phyloP scores from a whole-genome alignment of 64 coral and sea anemone genomes.

The Actinia tenebrosa region DNA sequence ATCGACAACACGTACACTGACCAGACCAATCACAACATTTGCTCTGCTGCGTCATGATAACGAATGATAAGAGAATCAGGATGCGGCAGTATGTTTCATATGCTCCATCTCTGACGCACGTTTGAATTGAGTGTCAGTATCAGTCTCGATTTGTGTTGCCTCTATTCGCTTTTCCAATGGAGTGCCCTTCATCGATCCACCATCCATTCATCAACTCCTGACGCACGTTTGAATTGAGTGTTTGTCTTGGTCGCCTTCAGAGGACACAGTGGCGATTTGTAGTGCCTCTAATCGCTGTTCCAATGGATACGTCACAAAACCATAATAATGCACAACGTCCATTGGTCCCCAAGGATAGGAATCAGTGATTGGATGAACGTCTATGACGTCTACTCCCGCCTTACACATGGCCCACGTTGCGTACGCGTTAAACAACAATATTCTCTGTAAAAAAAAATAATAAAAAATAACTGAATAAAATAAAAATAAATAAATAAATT shows the following conservation, averaged over 20 bases:
- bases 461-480: too few species aligned
- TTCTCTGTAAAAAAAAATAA: slow-evolving; percentile 20
- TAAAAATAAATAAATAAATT: too few species aligned
- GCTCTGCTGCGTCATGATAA: too few species aligned
- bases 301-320: slow-evolving; percentile 20
- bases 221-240: background rate
- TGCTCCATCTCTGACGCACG: too few species aligned
- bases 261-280: background rate
- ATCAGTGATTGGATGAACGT: slow-evolving; percentile 38
- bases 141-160: background rate
- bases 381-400: slow-evolving; percentile 32
- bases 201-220: background rate
- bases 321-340: slow-evolving; percentile 53
- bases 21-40: too few species aligned
- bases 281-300: slow-evolving; percentile 28
- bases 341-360: slow-evolving; percentile 52
- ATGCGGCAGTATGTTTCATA: too few species aligned
- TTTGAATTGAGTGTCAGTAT: too few species aligned
- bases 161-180: slow-evolving; percentile 39
- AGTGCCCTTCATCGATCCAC: background rate
- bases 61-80: background rate
- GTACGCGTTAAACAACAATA: slow-evolving; percentile 49
- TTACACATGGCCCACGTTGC: slow-evolving; percentile 44
- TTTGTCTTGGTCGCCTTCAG: background rate
- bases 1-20: too few species aligned